Evolutionary conservation across 2,113 vertebrate genomes (phyloP), one percentile per base, ranked within the genome.

Genomic region (Setophaga petechia): DNA sequence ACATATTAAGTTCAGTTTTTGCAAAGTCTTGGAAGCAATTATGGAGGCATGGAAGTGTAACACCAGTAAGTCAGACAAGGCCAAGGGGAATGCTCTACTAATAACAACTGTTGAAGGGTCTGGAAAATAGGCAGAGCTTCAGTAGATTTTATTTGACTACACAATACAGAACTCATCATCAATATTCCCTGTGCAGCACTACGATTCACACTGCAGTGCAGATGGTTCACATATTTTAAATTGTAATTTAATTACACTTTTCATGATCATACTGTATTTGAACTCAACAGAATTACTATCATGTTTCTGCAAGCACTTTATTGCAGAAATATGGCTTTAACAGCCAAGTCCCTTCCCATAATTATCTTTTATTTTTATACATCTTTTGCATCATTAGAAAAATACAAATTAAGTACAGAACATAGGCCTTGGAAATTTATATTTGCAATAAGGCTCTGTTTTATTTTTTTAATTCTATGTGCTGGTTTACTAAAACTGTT

Each of bases 181-280:
- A 83, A 28, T 95, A 96, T 95, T 94, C 91, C 89, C 74, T 65
- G 3, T 17, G 41, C 63, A 89, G 35, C n/a, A 51, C 41, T 91
- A 39, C 5, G 9, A 89, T 55, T 63, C 74, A 58, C 74, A 84
- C 46, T 61, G 78, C 43, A 71, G 49, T 87, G 43, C 94, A 96
- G 91, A 92, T 93, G 76, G 90, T 52, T 94, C 91, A 92, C 73
- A 76, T 96, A 90, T 79, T 96, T 96, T 92, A 84, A 95, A 89
- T 65, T 57, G 68, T 78, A 94, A 93, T 92, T 95, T 95, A 96
- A 95, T 95, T 92, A 84, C 6, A 4, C 31, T 69, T 43, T 69
- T 94, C 85, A 49, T 39, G 15, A 89, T 55, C 35, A n/a, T 43
- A 74, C 84, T 81, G 27, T 68, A 86, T 78, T 87, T 95, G 88